Evolutionary conservation across 2,113 vertebrate species (phyloP).

Genomic region (Dasyornis broadbenti): DNA sequence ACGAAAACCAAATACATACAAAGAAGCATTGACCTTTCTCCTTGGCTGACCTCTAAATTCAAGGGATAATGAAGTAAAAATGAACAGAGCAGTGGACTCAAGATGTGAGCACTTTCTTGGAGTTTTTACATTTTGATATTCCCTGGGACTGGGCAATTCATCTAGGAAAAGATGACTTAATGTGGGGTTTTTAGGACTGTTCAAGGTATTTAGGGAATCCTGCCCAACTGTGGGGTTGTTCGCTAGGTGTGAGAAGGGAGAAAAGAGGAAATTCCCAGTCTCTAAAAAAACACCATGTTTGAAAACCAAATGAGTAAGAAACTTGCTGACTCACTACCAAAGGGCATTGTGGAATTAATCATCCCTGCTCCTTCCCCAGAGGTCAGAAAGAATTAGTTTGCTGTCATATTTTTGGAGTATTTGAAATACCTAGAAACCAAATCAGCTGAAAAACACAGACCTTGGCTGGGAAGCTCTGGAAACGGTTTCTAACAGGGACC

Average conservation of each 20-base stretch:
- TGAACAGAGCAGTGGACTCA: background rate
- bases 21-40: background rate
- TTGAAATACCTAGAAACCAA: conserved; percentile 29
- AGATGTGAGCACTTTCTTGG: background rate
- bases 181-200: background rate
- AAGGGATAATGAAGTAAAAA: background rate
- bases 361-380: background rate
- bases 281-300: background rate
- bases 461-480: background rate
- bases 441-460: background rate
- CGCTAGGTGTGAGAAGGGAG: conserved; percentile 36
- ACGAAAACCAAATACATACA: background rate
- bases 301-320: conserved; percentile 33
- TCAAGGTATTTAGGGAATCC: background rate
- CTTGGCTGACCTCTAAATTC: background rate
- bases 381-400: conserved; percentile 17
- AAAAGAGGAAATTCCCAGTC: conserved; percentile 43
- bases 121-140: background rate
- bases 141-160: background rate
- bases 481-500: background rate
- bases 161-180: background rate
- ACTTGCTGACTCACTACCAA: conserved; percentile 38
- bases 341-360: background rate
- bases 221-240: background rate
- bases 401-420: conserved; percentile 4